Base-by-base conservation (phyloP, 2,113 vertebrate genomes). In the Percina caprodes region DNA sequence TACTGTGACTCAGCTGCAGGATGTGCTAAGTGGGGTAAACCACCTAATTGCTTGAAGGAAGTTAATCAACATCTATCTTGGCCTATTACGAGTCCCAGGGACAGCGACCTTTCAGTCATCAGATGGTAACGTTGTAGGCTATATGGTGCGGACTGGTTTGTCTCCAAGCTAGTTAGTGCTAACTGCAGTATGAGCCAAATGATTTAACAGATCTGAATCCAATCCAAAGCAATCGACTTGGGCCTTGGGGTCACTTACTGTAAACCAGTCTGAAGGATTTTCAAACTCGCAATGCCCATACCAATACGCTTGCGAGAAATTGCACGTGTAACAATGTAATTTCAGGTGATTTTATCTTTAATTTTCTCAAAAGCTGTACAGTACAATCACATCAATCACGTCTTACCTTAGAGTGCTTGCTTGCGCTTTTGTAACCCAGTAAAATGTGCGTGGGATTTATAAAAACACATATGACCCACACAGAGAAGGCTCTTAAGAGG, bases 231-330 rank as follows among this genome's bases (percentile, higher is more conserved):
- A 19, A 26, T 75, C 35, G 18, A 21, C 3, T 11, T 42, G 39
- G 39, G 39, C 10, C 73, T 56, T 16, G 30, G 16, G 49, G 12
- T 75, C 18, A 45, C 39, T 66, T 26, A 14, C 52, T 56, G 18
- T 23, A 77, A 77, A 3, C 3, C 63, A 35, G 8, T 9, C 39
- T 16, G 48, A 12, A 55, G 49, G 52, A 77, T 49, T 33, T 52
- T 65, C 72, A 74, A 54, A 39, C 48, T 74, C 60, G 42, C n/a
- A n/a, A 42, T 33, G 60, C 52, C 21, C 23, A 13, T 11, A 48
- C 51, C 39, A 68, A 12, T 48, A 33, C 10, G 49, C 61, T 55
- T 49, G 48, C 5, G 16, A 49, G 48, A 16, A 16, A 49, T 6
- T 49, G 48, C 16, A 49, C 18, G 15, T 18, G 48, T 16, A 16